Evolutionary conservation across 2,888 invertebrate species (phyloP), one percentile per base, ranked within the genome.

Genomic region (Teleogryllus oceanicus): DNA sequence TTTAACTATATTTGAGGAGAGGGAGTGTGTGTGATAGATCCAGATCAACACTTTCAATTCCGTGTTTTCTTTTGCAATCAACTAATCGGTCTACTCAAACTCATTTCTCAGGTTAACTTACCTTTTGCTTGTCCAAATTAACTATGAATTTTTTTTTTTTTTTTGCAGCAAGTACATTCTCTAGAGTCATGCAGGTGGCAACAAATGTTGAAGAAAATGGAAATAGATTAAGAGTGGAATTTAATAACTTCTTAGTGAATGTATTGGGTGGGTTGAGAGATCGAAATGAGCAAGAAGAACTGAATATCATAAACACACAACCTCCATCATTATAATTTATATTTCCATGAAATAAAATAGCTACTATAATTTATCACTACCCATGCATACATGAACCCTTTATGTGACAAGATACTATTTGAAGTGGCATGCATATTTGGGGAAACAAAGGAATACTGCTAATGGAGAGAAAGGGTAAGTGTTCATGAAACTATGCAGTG

Each of bases 121-220:
- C 37, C 37, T 37, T 8, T 37, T 37, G 37, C 37, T 5, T 37
- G 8, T 37, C 37, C 5, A 37, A 37, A 37, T 37, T 37, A 37
- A 62, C 13, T 62, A 16, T n/a, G n/a, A 62, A 24, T 75, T 79
- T 49, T 49, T 16, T 50, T 75, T 79, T 49, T 49, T 16, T 50
- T 82, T 80, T 89, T 89, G 83, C 88, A 92, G 92, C 90, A 81
- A 87, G 89, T 49, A 89, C 89, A 50, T 91, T 92, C 84, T 87
- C 89, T 16, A 89, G 90, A 84, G 89, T 92, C 50, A 90, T 90
- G 13, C 90, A 90, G 85, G 89, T 91, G 4, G 87, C 88, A 79
- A 90, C 89, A 18, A 91, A 91, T 84, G 86, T 90, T 81, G 90
- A 90, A 84, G 88, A 89, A 51, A 90, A 90, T 84, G 90, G 90